Evolutionary conservation across 2,888 invertebrate species (phyloP), one percentile per base, ranked within the genome.

Genomic region (Agrotis clavis): DNA sequence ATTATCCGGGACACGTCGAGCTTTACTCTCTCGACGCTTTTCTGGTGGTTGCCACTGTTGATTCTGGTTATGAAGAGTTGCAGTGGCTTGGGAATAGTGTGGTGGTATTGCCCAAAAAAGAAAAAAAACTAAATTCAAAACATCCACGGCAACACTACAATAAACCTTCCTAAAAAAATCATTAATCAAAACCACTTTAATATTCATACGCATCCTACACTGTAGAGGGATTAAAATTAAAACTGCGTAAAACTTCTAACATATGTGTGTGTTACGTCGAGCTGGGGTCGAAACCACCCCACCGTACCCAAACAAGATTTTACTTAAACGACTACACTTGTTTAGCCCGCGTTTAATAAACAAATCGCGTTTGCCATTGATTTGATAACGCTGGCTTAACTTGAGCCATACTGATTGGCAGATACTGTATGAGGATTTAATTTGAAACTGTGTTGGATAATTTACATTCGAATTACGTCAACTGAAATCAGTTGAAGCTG

Each of bases 181-280:
- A 71, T 61, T 57, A 66, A 63, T 62, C 45, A 71, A 62, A 60
- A 48, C 48, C 51, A 56, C 65, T 79, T 41, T 69, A 76, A 71
- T 78, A 84, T 82, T 74, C 76, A 78, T 77, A 77, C 69, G 53
- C 65, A 78, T 78, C 70, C 70, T 80, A 77, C 74, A 75, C 45
- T 79, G 87, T 86, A 89, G 91, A 88, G 67, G 92, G 92, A 94
- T 94, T 94, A 94, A 94, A 94, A 94, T 91, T 94, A 94, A 93
- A 94, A 94, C 91, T 90, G 93, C 95, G 93, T 93, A 92, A 92
- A 95, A 95, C 94, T 86, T 87, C 83, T 78, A 94, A 87, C 95
- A 95, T 95, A 96, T 96, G 95, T 88, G 87, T 87, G 86, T 78
- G 72, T 82, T 41, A 47, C 81, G 67, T 21, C 76, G 61, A 71